phyloP scores from a whole-genome alignment of 2,113 vertebrate species.

The Thymallus thymallus region DNA sequence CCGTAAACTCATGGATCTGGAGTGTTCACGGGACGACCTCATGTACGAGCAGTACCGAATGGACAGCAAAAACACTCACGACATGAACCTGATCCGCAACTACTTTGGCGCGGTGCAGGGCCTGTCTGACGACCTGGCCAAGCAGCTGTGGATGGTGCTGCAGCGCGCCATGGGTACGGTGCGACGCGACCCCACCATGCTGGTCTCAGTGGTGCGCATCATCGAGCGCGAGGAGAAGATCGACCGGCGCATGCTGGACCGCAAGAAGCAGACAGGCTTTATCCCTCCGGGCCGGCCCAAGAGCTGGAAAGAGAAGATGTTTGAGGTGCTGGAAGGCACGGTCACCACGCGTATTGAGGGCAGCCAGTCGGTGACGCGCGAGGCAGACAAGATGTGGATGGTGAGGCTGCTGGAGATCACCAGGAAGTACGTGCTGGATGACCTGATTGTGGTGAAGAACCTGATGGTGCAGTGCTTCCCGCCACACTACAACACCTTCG shows the following conservation, averaged over 20 bases:
- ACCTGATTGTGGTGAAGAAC: slow-evolving; percentile 87
- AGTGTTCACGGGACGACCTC: slow-evolving; percentile 91
- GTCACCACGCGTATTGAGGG: slow-evolving; percentile 89
- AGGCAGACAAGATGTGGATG: slow-evolving; percentile 97
- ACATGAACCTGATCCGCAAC: slow-evolving; percentile 90
- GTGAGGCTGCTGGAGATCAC: slow-evolving; percentile 94
- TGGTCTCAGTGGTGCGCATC: slow-evolving; percentile 92
- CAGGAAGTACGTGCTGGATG: slow-evolving; percentile 89
- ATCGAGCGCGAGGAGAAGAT: slow-evolving; percentile 96
- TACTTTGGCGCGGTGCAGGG: slow-evolving; percentile 83
- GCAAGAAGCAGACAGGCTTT: slow-evolving; percentile 91
- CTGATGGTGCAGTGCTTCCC: slow-evolving; percentile 94
- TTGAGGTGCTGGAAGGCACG: slow-evolving; percentile 84
- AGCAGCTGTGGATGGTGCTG: slow-evolving; percentile 96
- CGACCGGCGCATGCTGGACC: slow-evolving; percentile 89
- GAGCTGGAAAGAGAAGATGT: slow-evolving; percentile 90
- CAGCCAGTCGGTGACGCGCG: slow-evolving; percentile 88
- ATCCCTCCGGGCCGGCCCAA: slow-evolving; percentile 94
- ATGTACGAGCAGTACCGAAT: slow-evolving; percentile 97
- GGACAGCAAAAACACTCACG: slow-evolving; percentile 90
- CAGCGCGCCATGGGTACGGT: slow-evolving; percentile 89
- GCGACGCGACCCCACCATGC: slow-evolving; percentile 89
- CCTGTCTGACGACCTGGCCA: slow-evolving; percentile 90
- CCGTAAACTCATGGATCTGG: slow-evolving; percentile 92
- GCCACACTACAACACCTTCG: slow-evolving; percentile 89